phyloP scores from a whole-genome alignment of 2,113 vertebrate species.

The Tonatia bakeri region DNA sequence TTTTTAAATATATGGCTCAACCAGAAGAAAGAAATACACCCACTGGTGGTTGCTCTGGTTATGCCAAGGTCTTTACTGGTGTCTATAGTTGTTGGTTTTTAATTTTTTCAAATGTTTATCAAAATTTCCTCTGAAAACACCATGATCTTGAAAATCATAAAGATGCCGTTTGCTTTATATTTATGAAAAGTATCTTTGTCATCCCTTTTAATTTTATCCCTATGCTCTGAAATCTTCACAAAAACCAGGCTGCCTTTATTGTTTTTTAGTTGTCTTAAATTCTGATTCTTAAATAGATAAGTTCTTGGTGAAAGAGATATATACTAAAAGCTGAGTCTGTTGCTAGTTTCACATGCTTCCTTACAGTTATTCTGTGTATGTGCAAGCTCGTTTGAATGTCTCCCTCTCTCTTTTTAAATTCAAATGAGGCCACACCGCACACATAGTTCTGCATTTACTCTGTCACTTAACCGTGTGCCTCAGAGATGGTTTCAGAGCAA shows the following conservation, averaged over 20 bases:
- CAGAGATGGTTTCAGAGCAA: not conserved
- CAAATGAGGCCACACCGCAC: not conserved
- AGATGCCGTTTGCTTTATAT: not conserved
- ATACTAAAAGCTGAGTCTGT: not conserved
- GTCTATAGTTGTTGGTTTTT: not conserved
- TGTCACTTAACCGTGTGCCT: conserved; percentile 7
- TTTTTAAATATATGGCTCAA: not conserved
- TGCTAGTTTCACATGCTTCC: not conserved
- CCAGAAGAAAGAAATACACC: not conserved
- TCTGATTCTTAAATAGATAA: not conserved
- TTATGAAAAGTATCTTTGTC: not conserved
- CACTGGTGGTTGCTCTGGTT: not conserved
- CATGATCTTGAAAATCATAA: conserved; percentile 4
- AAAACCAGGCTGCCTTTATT: not conserved
- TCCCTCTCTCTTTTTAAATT: not conserved
- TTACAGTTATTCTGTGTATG: not conserved
- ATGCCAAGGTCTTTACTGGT: not conserved
- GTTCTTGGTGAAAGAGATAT: not conserved
- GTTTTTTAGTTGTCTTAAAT: conserved; percentile 18
- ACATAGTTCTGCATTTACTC: not conserved
- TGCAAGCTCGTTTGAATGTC: not conserved
- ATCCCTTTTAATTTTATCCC: not conserved
- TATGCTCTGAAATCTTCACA: not conserved
- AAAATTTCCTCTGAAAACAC: conserved; percentile 18
- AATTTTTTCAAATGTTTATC: not conserved